Base-by-base conservation (phyloP, 1,140 invertebrate species). In the Marisa cornuarietis region DNA sequence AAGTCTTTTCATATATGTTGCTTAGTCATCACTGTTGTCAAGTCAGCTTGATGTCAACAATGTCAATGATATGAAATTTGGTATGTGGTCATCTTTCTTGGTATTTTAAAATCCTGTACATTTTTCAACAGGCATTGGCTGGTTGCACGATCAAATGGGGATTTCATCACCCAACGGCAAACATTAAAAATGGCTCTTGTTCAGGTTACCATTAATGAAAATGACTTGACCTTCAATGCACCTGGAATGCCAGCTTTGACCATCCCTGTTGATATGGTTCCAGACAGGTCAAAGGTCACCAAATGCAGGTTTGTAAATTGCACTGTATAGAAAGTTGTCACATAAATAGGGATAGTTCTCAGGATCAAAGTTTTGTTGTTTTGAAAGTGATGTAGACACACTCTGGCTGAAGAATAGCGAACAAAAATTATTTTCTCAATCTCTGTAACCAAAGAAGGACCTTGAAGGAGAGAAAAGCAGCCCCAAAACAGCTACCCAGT, bases 161-260 rank as follows among this genome's bases (percentile, higher is more conserved):
- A 75, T 14, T 86, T 82, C 51, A 65, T 86, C 22, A 81, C 82
- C 16, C 83, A 85, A 75, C 63, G 85, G 61, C 78, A 83, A 65
- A 68, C 79, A 49, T 81, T 83, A 18, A 81, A 72, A 20, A 84
- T 86, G 84, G 84, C 84, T 8, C 68, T 86, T 42, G 81, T 86
- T 24, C 49, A 71, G 22, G 66, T 76, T 61, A 79, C 65, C 71
- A 9, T 82, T 14, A 68, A 79, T n/a, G 81, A 69, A 16, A 71
- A 84, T 42, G 58, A 61, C 0, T 61, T 85, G 58, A 75, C 78
- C 20, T 52, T 86, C 58, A 77, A 83, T 49, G 85, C 83, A 20
- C 82, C 84, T 10, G 85, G 81, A 26, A 85, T 86, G 85, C 31
- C 79, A n/a, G 78, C 83, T 24, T 71, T 86, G 14, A 79, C 75